These are phyloP conservation scores for Microctenopoma steveboyesi DNA, from an alignment of 2,797 vertebrate species.

Conservation along the genomic window DNA sequence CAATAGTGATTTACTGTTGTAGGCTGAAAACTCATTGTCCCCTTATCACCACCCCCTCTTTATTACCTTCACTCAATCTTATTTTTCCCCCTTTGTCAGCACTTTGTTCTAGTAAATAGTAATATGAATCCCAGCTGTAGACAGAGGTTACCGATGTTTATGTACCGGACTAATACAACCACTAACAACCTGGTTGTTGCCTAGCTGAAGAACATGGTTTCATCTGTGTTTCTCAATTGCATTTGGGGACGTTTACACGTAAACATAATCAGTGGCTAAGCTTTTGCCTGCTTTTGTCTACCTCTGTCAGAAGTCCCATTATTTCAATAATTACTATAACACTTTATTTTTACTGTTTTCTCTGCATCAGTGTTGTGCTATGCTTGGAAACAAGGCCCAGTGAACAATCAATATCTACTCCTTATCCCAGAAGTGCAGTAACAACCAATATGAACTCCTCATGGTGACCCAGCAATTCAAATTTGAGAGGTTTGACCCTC, in stretches of 20 bases:
- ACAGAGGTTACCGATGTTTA: too few relatives aligned
- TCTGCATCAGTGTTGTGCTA: background rate
- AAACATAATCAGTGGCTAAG: background rate
- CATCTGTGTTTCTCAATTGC: too few relatives aligned
- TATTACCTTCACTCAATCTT: background rate
- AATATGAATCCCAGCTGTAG: background rate
- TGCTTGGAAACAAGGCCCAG: background rate
- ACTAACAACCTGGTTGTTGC: too few relatives aligned
- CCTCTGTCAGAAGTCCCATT: background rate
- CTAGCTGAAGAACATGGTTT: too few relatives aligned
- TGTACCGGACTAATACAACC: too few relatives aligned
- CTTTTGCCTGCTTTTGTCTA: background rate
- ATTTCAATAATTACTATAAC: too few relatives aligned
- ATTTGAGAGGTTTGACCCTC: background rate
- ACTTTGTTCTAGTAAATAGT: slow-evolving; percentile 21
- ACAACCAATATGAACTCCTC: background rate
- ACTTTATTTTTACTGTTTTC: too few relatives aligned
- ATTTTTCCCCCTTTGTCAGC: slow-evolving; percentile 31
- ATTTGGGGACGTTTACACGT: background rate
- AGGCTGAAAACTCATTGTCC: slow-evolving; percentile 4
- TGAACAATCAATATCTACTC: background rate
- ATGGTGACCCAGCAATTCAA: background rate
- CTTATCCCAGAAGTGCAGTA: background rate
- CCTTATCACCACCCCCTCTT: slow-evolving; percentile 5
- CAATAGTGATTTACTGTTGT: background rate